Evolutionary conservation across 2,888 invertebrate genomes (phyloP), one percentile per base, ranked within the genome.

Genomic region (Tupiocoris notatus): DNA sequence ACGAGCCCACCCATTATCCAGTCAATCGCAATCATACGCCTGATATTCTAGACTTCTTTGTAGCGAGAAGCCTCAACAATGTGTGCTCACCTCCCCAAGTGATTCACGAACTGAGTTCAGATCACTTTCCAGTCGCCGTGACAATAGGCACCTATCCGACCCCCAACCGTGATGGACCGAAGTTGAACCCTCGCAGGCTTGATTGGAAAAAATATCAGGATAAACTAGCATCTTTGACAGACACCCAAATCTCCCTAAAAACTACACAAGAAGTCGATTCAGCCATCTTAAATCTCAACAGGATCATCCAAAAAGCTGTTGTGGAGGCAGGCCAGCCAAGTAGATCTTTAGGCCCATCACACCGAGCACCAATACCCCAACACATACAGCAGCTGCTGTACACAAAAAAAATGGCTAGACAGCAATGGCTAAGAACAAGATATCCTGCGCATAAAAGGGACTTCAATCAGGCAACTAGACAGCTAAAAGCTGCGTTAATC

Each of bases 121-220:
- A n/a, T n/a, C n/a, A n/a, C n/a, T n/a, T n/a, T n/a, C n/a, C n/a
- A n/a, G n/a, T n/a, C n/a, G n/a, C n/a, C n/a, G n/a, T n/a, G n/a
- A n/a, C n/a, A n/a, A n/a, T n/a, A n/a, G n/a, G n/a, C n/a, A n/a
- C n/a, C n/a, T n/a, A n/a, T n/a, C n/a, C n/a, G n/a, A n/a, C n/a
- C n/a, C n/a, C n/a, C n/a, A n/a, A n/a, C n/a, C n/a, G n/a, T n/a
- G n/a, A n/a, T n/a, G n/a, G n/a, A n/a, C n/a, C n/a, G n/a, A n/a
- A n/a, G n/a, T n/a, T n/a, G n/a, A n/a, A n/a, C n/a, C n/a, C n/a
- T n/a, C n/a, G n/a, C n/a, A n/a, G n/a, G n/a, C n/a, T 64, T 9
- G 56, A 67, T n/a, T 67, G 67, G 67, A 22, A 17, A 12, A 67
- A 54, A 17, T 67, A 67, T 56, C n/a, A 3, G 20, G 67, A 67